These are phyloP conservation scores for Molorchus minor DNA, from an alignment of 2,888 invertebrate genomes.

Conservation along the genomic window DNA sequence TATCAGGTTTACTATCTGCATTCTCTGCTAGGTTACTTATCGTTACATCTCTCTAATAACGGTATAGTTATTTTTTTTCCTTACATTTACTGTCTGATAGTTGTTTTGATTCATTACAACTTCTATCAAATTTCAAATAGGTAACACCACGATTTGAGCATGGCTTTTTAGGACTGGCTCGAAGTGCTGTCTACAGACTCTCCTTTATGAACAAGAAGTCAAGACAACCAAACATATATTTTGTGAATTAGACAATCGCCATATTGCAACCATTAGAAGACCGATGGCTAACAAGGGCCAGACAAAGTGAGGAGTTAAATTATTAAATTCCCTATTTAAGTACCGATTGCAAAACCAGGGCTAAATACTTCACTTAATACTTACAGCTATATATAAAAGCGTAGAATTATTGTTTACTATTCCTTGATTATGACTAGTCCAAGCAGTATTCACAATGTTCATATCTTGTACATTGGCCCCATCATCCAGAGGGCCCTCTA, in stretches of 20 bases:
- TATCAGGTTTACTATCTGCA: too few species aligned
- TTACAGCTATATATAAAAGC: slow-evolving; percentile 59
- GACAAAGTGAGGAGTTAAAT: not conserved
- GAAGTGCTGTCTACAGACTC: too few species aligned
- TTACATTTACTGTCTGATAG: too few species aligned
- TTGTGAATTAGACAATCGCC: not conserved
- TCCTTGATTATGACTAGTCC: slow-evolving; percentile 42
- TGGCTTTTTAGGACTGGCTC: too few species aligned
- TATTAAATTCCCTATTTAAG: not conserved
- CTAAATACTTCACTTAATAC: slow-evolving; percentile 30
- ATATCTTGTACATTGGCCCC: slow-evolving; percentile 46
- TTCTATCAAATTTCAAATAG: too few species aligned
- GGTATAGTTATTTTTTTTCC: too few species aligned
- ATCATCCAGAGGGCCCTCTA: slow-evolving; percentile 51
- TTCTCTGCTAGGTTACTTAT: too few species aligned
- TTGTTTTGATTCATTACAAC: too few species aligned
- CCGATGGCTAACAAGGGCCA: not conserved
- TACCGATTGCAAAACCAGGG: not conserved
- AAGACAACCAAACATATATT: not conserved
- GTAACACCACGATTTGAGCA: too few species aligned
- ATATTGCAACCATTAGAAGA: not conserved
- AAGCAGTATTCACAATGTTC: slow-evolving; percentile 47
- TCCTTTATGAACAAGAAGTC: too few species aligned
- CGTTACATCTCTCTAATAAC: too few species aligned
- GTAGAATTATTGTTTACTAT: slow-evolving; percentile 51